Conservation (phyloP, 2,113 vertebrate species). For the Pipa parva region DNA sequence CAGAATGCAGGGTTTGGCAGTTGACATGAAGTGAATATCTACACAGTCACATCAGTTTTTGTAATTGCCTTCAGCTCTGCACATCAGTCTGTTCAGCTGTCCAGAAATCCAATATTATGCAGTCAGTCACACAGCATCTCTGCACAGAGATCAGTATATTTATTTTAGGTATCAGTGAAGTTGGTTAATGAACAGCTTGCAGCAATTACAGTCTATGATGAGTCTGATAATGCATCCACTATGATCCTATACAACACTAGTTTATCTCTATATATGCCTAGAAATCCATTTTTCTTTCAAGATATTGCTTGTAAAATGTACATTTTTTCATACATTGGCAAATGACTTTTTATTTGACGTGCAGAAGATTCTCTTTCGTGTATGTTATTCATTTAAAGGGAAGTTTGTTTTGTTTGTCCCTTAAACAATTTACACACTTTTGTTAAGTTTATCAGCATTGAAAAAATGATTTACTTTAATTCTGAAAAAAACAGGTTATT, state of each 20-base stretch:
- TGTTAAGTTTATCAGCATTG: too few species aligned
- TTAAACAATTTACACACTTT: too few species aligned
- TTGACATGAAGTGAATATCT: conserved; percentile 16
- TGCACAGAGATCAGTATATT: conserved; percentile 24
- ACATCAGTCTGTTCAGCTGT: conserved; percentile 31
- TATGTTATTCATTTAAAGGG: too few species aligned
- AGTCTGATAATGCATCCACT: too few species aligned
- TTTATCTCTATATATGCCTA: not conserved
- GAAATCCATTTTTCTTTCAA: not conserved
- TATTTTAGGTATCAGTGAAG: conserved; percentile 31
- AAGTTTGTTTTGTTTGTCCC: too few species aligned
- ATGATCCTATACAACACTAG: not conserved
- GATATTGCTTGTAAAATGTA: too few species aligned
- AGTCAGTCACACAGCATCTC: conserved; percentile 32
- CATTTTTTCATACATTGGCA: too few species aligned
- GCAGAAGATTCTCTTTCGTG: too few species aligned
- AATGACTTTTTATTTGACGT: too few species aligned
- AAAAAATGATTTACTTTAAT: too few species aligned
- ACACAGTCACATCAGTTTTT: conserved; percentile 29
- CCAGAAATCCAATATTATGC: conserved; percentile 36
- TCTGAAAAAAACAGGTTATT: too few species aligned
- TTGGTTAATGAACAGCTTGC: conserved; percentile 23
- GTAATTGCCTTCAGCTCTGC: conserved; percentile 32
- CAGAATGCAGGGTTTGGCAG: conserved; percentile 11
- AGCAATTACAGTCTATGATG: too few species aligned